Conservation (phyloP, 1,140 invertebrate species). For the Rhopalosiphum maidis region DNA sequence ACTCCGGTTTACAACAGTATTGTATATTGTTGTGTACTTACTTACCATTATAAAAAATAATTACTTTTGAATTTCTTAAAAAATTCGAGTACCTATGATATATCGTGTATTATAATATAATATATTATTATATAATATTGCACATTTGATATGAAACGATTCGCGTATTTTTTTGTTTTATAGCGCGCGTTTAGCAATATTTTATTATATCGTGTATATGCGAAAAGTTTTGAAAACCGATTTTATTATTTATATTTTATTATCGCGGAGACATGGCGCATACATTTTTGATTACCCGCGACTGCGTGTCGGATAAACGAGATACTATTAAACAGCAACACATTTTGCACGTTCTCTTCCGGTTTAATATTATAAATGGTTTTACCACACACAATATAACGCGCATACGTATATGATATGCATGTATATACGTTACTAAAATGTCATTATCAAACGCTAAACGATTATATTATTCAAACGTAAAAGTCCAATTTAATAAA, state of each 20-base stretch:
- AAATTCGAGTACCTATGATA: neutral
- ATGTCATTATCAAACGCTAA: conserved; percentile 16
- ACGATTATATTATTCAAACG: conserved; percentile 17
- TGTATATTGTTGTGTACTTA: neutral
- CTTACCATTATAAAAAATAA: neutral
- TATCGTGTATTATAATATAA: neutral
- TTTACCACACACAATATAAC: neutral
- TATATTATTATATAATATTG: neutral
- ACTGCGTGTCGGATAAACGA: conserved; percentile 3
- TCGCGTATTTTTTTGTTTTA: neutral
- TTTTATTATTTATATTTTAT: conserved; percentile 21
- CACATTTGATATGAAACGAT: neutral
- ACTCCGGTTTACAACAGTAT: too few species aligned
- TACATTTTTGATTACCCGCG: conserved; percentile 3
- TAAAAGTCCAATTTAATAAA: conserved; percentile 19
- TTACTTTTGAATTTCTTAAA: neutral
- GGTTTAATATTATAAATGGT: conserved; percentile 17
- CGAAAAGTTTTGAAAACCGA: conserved; percentile 7
- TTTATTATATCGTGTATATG: neutral
- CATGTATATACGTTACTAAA: conserved; percentile 1
- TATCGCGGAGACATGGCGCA: neutral
- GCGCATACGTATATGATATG: neutral
- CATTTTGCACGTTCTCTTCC: conserved; percentile 13
- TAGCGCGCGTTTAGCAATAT: neutral
- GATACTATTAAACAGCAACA: conserved; percentile 11